Percentiles rank a stretch among this genome's conserved stretches.
Conservation (phyloP, 2,113 vertebrate species). For the Pavo muticus region DNA sequence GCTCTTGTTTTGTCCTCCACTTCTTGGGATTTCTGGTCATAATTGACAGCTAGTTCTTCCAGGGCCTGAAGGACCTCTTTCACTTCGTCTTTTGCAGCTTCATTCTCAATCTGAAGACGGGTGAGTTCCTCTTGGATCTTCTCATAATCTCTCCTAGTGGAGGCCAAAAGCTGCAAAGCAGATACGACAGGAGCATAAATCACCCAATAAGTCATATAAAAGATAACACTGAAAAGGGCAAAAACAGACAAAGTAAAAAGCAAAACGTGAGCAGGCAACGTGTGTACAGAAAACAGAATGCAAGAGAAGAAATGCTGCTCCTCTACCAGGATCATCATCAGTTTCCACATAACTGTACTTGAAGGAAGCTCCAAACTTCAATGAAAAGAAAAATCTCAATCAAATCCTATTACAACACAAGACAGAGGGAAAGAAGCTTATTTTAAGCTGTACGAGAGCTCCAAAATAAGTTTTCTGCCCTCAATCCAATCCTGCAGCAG, state of each 20-base stretch:
- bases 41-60: conserved; percentile 94
- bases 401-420: neutral
- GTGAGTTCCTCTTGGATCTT: conserved; percentile 94
- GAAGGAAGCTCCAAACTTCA: neutral
- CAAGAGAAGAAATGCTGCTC: neutral
- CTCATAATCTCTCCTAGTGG: conserved; percentile 90
- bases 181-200: neutral
- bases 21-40: conserved; percentile 93
- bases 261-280: fast-evolving
- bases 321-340: neutral
- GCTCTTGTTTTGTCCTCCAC: conserved; percentile 85
- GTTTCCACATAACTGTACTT: neutral
- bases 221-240: fast-evolving
- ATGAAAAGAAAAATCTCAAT: neutral
- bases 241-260: neutral
- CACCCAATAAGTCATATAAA: neutral
- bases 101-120: conserved; percentile 91
- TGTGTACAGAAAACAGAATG: neutral
- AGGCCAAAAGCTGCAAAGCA: conserved; percentile 87
- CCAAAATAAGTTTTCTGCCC: neutral
- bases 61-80: conserved; percentile 95
- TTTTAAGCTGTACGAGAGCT: neutral
- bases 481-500: neutral
- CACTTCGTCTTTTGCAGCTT: conserved; percentile 93
- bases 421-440: neutral